phyloP scores from a whole-genome alignment of 1,140 invertebrate genomes.

The Drosophila sp. region DNA sequence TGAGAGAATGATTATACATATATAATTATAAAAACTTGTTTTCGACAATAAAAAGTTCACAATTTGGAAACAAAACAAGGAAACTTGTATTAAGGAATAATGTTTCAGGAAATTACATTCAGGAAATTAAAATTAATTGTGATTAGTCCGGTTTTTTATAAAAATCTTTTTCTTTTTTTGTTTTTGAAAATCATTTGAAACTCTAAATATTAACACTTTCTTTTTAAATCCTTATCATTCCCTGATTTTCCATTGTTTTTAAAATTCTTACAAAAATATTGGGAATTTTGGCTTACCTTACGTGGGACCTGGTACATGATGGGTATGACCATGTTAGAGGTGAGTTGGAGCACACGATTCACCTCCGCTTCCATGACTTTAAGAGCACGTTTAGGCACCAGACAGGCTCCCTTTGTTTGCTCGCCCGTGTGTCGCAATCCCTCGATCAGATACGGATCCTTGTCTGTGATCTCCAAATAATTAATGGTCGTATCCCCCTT shows the following conservation, averaged over 20 bases:
- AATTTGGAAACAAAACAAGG: too few relatives aligned
- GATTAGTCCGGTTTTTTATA: too few relatives aligned
- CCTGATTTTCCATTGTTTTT: too few relatives aligned
- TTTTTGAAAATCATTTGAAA: too few relatives aligned
- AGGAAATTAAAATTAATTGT: too few relatives aligned
- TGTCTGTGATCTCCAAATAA: constrained; percentile 93
- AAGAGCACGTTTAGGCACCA: constrained; percentile 95
- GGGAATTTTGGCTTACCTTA: constrained; percentile 88
- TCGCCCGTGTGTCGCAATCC: constrained; percentile 88
- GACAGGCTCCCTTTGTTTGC: constrained; percentile 95
- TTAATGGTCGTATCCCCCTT: constrained; percentile 95
- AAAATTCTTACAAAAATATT: too few relatives aligned
- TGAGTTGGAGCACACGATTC: constrained; percentile 94
- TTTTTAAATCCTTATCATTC: too few relatives aligned
- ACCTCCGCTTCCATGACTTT: constrained; percentile 98
- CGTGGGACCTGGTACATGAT: constrained; percentile 97
- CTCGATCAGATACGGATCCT: constrained; percentile 93
- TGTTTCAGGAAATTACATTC: too few relatives aligned
- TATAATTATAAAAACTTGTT: constrained; percentile 63
- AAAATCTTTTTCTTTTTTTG: too few relatives aligned
- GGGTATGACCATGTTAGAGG: constrained; percentile 93
- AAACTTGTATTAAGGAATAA: too few relatives aligned
- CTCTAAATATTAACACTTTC: too few relatives aligned
- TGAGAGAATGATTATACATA: constrained; percentile 46
- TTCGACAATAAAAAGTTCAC: too few relatives aligned